Percentiles rank a stretch among this genome's conserved stretches.
These are phyloP conservation scores for Pseudomyrmex pallidus DNA, from an alignment of 1,140 invertebrate species.

Conservation along the genomic window DNA sequence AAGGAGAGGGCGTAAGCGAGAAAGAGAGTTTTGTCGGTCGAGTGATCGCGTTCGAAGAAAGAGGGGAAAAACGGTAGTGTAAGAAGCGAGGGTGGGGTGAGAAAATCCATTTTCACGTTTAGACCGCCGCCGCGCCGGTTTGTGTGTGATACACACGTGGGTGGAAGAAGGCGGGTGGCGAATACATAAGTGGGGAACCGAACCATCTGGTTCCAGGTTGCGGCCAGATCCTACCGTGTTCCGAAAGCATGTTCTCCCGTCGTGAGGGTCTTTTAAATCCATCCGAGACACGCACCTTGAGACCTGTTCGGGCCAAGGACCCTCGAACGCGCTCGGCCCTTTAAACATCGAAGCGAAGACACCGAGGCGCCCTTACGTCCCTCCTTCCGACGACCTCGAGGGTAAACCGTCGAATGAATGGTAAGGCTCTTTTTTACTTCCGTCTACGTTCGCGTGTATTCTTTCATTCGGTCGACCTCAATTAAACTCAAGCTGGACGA, in stretches of 20 bases:
- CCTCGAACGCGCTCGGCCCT: slow-evolving; percentile 71
- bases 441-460: slow-evolving; percentile 16
- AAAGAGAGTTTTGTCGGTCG: slow-evolving; percentile 38
- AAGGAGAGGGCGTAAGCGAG: background rate
- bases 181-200: slow-evolving; percentile 66
- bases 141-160: slow-evolving; percentile 65
- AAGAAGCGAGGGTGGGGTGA: slow-evolving; percentile 40
- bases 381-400: slow-evolving; percentile 67
- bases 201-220: slow-evolving; percentile 72
- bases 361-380: slow-evolving; percentile 51
- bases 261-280: slow-evolving; percentile 79
- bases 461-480: slow-evolving; percentile 32
- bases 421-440: slow-evolving; percentile 52
- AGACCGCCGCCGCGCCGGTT: slow-evolving; percentile 73
- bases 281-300: slow-evolving; percentile 80
- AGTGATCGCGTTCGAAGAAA: slow-evolving; percentile 61
- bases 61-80: slow-evolving; percentile 39
- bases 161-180: slow-evolving; percentile 49
- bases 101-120: slow-evolving; percentile 71
- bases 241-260: slow-evolving; percentile 42
- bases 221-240: slow-evolving; percentile 26
- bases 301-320: slow-evolving; percentile 79
- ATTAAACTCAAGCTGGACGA: slow-evolving; percentile 27
- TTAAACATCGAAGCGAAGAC: slow-evolving; percentile 76
- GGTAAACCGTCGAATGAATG: slow-evolving; percentile 62